A percentile compares a stretch with the other conserved stretches of the same genome.
phyloP scores from a whole-genome alignment of 2,113 vertebrate species.

The Acrocephalus arundinaceus region DNA sequence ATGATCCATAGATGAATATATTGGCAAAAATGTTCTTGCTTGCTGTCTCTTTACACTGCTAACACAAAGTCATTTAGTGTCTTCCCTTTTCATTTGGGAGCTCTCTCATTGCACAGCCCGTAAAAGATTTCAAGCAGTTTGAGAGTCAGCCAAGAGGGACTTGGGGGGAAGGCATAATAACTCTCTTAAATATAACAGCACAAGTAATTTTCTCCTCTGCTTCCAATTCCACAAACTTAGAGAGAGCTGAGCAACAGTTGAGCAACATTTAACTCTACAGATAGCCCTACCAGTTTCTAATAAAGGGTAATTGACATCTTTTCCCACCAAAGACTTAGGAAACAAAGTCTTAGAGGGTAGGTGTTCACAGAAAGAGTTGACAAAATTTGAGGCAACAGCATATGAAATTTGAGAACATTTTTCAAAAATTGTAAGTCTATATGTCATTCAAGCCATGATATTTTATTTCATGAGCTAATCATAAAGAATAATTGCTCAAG shows the following conservation, averaged over 20 bases:
- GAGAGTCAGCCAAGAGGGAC: not conserved
- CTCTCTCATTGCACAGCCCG: not conserved
- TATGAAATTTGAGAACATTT: not conserved
- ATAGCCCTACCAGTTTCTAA: not conserved
- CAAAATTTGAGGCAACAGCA: not conserved
- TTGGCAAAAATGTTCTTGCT: not conserved
- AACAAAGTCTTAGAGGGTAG: not conserved
- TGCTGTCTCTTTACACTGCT: not conserved
- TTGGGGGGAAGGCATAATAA: fast-evolving
- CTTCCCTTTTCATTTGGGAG: not conserved
- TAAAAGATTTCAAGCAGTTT: not conserved
- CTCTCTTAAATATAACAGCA: not conserved
- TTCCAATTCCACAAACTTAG: not conserved
- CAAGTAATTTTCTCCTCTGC: not conserved
- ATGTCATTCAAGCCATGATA: not conserved
- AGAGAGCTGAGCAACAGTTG: not conserved
- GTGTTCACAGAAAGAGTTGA: not conserved
- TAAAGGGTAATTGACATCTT: not conserved
- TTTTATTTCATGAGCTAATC: not conserved
- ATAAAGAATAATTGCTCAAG: not conserved
- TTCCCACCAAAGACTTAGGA: not conserved
- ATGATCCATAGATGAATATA: not conserved
- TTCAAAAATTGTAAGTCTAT: not conserved
- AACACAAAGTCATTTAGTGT: not conserved
- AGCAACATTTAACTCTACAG: not conserved